These are phyloP conservation scores for Knipowitschia caucasica DNA, from an alignment of 2,797 vertebrate genomes.

Conservation along the genomic window DNA sequence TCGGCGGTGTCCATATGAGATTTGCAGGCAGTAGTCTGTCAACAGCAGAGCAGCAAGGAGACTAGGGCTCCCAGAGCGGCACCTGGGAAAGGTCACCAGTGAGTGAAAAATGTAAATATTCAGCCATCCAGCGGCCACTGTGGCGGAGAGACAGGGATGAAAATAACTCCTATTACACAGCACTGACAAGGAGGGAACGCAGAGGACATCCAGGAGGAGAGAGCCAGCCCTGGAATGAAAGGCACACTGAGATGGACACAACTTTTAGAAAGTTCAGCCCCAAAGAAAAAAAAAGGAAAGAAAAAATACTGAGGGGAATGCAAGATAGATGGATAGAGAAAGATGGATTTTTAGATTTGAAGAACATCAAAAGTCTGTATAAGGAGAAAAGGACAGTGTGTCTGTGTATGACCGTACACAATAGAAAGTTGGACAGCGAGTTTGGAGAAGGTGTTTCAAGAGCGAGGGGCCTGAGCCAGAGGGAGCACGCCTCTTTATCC, in stretches of 20 bases:
- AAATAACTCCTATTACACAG: conserved; percentile 72
- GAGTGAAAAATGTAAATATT: conserved; percentile 77
- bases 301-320: conserved; percentile 30
- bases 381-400: conserved; percentile 30
- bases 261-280: conserved; percentile 60
- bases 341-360: conserved; percentile 50
- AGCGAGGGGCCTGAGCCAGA: conserved; percentile 27
- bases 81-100: conserved; percentile 67
- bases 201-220: conserved; percentile 56
- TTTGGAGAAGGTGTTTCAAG: conserved; percentile 46
- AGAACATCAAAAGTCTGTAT: conserved; percentile 13
- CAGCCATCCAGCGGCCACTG: conserved; percentile 66
- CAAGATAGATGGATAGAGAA: conserved; percentile 20
- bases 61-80: conserved; percentile 68
- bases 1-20: conserved; percentile 71
- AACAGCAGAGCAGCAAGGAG: conserved; percentile 67
- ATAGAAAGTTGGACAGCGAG: conserved; percentile 31
- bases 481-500: conserved; percentile 69
- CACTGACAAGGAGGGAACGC: conserved; percentile 57
- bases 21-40: conserved; percentile 69
- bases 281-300: conserved; percentile 13
- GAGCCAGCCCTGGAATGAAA: conserved; percentile 51
- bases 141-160: conserved; percentile 64
- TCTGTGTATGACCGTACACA: conserved; percentile 23
- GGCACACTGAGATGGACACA: conserved; percentile 49